Percentiles rank a stretch among this genome's conserved stretches.
Evolutionary conservation across 2,888 invertebrate genomes (phyloP).

Genomic region (Hermaeophaga mercurialis): DNA sequence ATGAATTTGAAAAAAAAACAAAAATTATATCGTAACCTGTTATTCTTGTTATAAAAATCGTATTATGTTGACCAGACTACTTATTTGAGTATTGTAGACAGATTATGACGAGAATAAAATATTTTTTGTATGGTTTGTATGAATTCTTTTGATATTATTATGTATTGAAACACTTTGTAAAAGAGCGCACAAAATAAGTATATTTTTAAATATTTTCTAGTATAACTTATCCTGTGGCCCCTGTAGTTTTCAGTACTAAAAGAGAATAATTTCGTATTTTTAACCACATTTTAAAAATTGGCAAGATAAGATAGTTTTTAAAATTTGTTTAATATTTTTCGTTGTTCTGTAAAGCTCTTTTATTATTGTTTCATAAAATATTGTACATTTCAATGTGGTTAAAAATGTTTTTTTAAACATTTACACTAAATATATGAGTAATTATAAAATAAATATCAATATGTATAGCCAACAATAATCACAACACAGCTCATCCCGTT

Average conservation of each 20-base stretch:
- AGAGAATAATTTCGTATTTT: slow-evolving; percentile 18
- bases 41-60: too few species aligned
- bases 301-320: slow-evolving; percentile 24
- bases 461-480: slow-evolving; percentile 22
- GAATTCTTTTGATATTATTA: too few species aligned
- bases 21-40: too few species aligned
- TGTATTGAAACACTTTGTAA: not conserved
- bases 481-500: slow-evolving; percentile 19
- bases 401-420: slow-evolving; percentile 26
- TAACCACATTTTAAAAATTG: slow-evolving; percentile 32
- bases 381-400: slow-evolving; percentile 29
- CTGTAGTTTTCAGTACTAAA: not conserved
- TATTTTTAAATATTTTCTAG: not conserved
- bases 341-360: slow-evolving; percentile 37
- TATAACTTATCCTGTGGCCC: not conserved
- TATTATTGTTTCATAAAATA: slow-evolving; percentile 23
- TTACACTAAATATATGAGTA: slow-evolving; percentile 12
- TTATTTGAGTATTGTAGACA: too few species aligned
- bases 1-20: too few species aligned
- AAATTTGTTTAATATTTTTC: slow-evolving; percentile 29
- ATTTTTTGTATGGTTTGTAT: too few species aligned
- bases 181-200: not conserved
- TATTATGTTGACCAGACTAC: too few species aligned
- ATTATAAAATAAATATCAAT: slow-evolving; percentile 23
- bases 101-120: too few species aligned